phyloP scores from a whole-genome alignment of 2,113 vertebrate genomes.

The Cebus imitator region DNA sequence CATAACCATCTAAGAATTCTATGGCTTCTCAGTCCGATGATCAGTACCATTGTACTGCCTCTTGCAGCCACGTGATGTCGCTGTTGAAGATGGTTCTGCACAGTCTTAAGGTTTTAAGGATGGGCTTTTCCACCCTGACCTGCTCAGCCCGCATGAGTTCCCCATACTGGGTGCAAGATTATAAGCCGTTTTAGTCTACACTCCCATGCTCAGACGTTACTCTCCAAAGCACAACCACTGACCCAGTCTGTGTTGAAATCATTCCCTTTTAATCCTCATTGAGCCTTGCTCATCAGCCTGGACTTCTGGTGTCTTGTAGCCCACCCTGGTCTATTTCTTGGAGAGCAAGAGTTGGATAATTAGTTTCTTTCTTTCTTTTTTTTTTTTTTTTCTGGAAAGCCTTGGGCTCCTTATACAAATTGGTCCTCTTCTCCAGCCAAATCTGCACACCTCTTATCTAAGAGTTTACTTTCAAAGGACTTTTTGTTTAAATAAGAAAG shows the following conservation, averaged over 20 bases:
- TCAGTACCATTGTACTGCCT: rapidly evolving
- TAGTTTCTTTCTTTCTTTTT: neutral
- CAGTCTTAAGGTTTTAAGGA: neutral
- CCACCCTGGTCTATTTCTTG: neutral
- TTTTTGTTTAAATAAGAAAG: neutral
- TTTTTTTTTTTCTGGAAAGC: neutral
- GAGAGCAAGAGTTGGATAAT: neutral
- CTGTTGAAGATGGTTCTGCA: neutral
- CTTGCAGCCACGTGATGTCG: neutral
- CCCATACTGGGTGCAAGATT: neutral
- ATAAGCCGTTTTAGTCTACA: neutral
- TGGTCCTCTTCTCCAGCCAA: neutral
- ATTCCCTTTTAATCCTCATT: neutral
- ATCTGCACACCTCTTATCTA: neutral
- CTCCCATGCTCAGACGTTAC: neutral
- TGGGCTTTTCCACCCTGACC: neutral
- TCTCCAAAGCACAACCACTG: neutral
- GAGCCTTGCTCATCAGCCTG: neutral
- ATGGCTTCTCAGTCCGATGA: neutral
- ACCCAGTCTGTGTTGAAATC: neutral
- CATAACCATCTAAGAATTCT: neutral
- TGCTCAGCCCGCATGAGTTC: neutral
- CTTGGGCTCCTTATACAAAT: neutral
- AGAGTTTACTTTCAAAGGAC: neutral
- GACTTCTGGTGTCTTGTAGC: neutral